Base-by-base conservation (phyloP, 1,140 invertebrate species). In the Homarus americanus region DNA sequence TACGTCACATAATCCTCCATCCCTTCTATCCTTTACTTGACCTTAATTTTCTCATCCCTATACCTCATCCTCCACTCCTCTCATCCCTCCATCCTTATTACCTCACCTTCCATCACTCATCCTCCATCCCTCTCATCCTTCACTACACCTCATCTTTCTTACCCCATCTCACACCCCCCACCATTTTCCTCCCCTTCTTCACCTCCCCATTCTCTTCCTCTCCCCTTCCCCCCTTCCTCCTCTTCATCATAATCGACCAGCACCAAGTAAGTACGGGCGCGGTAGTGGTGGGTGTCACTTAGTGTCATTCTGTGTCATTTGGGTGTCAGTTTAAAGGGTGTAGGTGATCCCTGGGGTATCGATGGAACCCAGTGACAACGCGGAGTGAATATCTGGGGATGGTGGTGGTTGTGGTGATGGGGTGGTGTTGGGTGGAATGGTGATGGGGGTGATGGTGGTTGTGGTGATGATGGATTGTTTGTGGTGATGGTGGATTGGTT, bases 171-270 rank as follows among this genome's bases (percentile, higher is more conserved):
- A 15, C 78, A 32, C 5, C 36, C 41, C 41, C 32, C 20, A 15
- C 10, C 38, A 15, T 28, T 20, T 28, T 4, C 3, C 15, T 17
- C 10, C 75, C 34, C n/a, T 41, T 24, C 34, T 20, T 44, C 34
- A 12, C 24, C 75, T 32, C 75, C 76, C 76, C 53, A 40, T 10
- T 44, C 44, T n/a, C 24, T 38, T 41, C 40, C 44, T 5, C 36
- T 38, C n/a, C 4, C 12, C 28, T n/a, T 38, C 7, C n/a, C 28
- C n/a, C 34, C 72, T 9, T 34, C 24, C 10, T 80, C n/a, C 78
- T 80, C 78, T 53, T 49, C 41, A 41, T 53, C 78, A 80, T 80
- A 80, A 80, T 80, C 78, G 78, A 80, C 78, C 41, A 80, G 78
- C 53, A 41, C 78, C 78, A 80, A 80, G 41, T 80, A 53, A 53